Percentiles rank a stretch among this genome's conserved stretches.
Conservation (phyloP, 2,113 vertebrate species). For the Pandion haliaetus region DNA sequence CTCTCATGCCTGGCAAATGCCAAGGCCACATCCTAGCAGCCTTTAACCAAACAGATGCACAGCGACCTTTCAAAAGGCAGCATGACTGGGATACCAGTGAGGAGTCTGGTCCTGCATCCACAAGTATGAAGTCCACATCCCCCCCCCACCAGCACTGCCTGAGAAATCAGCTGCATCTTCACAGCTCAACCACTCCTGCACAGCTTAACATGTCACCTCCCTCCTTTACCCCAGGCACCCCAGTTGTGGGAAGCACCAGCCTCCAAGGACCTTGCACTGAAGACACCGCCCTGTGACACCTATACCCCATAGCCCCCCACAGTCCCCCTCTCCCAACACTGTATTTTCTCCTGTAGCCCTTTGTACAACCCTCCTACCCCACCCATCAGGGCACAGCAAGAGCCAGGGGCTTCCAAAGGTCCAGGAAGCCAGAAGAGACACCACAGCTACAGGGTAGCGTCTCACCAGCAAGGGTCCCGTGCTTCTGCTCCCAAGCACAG, state of each 20-base stretch:
- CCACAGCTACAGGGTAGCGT: not conserved
- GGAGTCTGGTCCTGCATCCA: not conserved
- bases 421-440: not conserved
- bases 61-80: not conserved
- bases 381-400: not conserved
- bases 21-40: not conserved
- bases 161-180: not conserved
- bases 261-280: not conserved
- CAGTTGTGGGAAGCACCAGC: not conserved
- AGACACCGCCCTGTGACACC: not conserved
- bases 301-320: not conserved
- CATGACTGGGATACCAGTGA: accelerated
- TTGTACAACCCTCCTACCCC: not conserved
- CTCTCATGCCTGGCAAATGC: not conserved
- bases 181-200: not conserved
- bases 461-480: not conserved
- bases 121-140: not conserved
- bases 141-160: not conserved
- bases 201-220: not conserved
- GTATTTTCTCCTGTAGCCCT: not conserved
- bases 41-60: not conserved
- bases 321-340: not conserved
- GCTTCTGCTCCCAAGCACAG: not conserved
- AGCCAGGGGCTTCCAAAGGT: not conserved
- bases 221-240: not conserved